Percentiles rank a stretch among this genome's conserved stretches.
phyloP scores from a whole-genome alignment of 2,113 vertebrate genomes.

The Copsychus sechellarum region DNA sequence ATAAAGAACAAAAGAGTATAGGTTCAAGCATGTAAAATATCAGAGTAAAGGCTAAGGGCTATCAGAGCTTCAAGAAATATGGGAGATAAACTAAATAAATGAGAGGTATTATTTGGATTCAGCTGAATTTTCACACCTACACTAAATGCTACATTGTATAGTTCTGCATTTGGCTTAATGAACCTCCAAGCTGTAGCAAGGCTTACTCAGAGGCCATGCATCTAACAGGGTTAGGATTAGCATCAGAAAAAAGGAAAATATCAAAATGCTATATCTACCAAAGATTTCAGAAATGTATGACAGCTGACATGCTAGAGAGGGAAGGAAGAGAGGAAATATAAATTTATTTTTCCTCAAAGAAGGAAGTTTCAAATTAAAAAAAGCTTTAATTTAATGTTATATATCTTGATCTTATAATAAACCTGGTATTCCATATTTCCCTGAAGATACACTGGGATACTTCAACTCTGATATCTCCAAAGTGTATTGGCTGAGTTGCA shows the following conservation, averaged over 20 bases:
- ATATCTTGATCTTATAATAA: neutral
- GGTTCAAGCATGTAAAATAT: neutral
- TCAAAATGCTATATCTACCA: neutral
- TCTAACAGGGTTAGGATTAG: neutral
- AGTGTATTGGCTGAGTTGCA: neutral
- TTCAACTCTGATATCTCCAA: neutral
- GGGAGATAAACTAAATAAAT: neutral
- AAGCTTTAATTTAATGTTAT: neutral
- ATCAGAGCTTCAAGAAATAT: neutral
- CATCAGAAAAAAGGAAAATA: neutral
- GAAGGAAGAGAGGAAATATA: neutral
- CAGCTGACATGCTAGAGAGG: neutral
- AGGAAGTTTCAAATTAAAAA: neutral
- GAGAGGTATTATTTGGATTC: neutral
- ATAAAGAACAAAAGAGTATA: neutral
- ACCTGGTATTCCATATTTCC: neutral
- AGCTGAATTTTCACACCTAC: neutral
- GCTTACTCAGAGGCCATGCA: neutral
- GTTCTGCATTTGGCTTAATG: neutral
- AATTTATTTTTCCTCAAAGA: neutral
- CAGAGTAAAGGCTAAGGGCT: neutral
- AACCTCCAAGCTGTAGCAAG: neutral
- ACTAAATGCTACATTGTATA: neutral
- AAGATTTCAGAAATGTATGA: neutral
- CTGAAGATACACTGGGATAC: neutral